A percentile compares a stretch with the other conserved stretches of the same genome.
phyloP scores from a whole-genome alignment of 2,113 vertebrate genomes.

The Muntiacus muntjak region DNA sequence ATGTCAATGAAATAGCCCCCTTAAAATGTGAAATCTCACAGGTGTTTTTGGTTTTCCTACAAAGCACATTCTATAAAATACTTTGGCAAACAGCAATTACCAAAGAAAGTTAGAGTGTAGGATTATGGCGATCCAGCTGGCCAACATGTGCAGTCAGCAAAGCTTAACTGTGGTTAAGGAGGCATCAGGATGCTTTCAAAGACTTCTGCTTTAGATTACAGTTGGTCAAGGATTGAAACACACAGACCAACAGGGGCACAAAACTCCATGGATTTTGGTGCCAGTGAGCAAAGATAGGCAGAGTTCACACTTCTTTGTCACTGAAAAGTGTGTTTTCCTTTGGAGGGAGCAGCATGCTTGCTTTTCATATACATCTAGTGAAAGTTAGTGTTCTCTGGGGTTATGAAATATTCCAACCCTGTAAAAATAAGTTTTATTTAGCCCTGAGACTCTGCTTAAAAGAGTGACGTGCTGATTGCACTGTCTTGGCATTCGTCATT shows the following conservation, averaged over 20 bases:
- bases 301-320: background rate
- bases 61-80: background rate
- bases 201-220: background rate
- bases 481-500: background rate
- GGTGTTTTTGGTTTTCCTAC: constrained; percentile 1
- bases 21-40: background rate
- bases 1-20: background rate
- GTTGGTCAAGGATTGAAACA: background rate
- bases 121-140: too few species aligned
- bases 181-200: background rate
- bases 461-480: background rate
- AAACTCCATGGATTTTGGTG: background rate
- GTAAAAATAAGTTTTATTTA: constrained; percentile 1
- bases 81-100: background rate
- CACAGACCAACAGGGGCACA: background rate
- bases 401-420: background rate
- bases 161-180: background rate
- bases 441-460: constrained; percentile 21
- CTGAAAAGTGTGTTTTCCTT: background rate
- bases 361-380: background rate
- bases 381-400: background rate
- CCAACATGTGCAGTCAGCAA: background rate
- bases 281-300: background rate
- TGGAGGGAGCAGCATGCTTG: background rate
- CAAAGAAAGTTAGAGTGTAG: background rate